Percentiles rank a stretch among this genome's conserved stretches.
phyloP scores from a whole-genome alignment of 2,888 invertebrate species.

The Nomada ferruginata region DNA sequence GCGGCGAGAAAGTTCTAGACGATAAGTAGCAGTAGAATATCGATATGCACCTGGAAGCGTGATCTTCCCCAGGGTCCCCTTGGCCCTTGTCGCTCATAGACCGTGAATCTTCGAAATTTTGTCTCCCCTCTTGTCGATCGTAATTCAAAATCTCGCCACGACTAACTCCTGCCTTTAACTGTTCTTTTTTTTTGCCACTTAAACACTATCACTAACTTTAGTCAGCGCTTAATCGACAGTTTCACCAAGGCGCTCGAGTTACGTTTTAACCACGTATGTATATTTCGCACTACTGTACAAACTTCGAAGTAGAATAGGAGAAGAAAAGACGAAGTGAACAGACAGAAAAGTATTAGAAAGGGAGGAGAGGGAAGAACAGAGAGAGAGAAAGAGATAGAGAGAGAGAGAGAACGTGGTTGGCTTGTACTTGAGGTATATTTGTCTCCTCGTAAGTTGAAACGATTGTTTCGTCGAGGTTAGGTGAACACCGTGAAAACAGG shows the following conservation, averaged over 20 bases:
- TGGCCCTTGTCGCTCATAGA: conserved; percentile 83
- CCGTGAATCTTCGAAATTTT: conserved; percentile 78
- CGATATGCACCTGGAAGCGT: conserved; percentile 80
- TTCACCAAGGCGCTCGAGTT: conserved; percentile 20
- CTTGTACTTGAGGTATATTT: conserved; percentile 45
- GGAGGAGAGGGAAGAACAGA: conserved; percentile 17
- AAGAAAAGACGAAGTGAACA: conserved; percentile 23
- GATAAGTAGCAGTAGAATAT: not conserved
- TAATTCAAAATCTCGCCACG: conserved; percentile 52
- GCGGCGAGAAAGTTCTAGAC: conserved; percentile 9
- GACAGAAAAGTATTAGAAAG: conserved; percentile 29
- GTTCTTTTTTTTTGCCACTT: not conserved
- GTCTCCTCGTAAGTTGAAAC: conserved; percentile 41
- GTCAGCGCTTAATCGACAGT: conserved; percentile 19
- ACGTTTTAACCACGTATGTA: conserved; percentile 43
- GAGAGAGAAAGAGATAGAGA: conserved; percentile 3
- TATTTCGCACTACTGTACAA: conserved; percentile 37
- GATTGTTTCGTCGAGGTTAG: conserved; percentile 57
- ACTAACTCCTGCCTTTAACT: not conserved
- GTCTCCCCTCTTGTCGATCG: conserved; percentile 53
- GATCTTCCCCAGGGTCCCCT: conserved; percentile 83
- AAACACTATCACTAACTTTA: conserved; percentile 52
- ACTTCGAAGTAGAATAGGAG: conserved; percentile 25
- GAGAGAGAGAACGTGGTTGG: conserved; percentile 18
- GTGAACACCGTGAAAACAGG: conserved; percentile 23